phyloP scores from a whole-genome alignment of 2,888 invertebrate species.

The Ophion obscuratus region DNA sequence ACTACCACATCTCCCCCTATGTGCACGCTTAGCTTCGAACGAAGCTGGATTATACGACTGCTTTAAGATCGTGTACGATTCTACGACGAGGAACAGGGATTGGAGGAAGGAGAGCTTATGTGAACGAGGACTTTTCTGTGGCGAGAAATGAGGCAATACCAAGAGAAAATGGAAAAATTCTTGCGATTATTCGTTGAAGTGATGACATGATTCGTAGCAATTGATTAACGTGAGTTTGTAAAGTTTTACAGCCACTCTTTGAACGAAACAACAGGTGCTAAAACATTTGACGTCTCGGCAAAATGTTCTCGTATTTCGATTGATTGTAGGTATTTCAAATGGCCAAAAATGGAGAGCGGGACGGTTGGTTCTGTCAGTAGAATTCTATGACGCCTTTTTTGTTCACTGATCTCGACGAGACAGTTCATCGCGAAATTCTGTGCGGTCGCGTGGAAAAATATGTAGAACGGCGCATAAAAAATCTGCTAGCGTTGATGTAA shows the following conservation, averaged over 20 bases:
- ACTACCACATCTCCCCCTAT: neutral
- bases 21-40: neutral
- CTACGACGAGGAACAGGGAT: neutral
- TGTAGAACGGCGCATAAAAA: neutral
- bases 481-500: neutral
- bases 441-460: neutral
- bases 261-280: too few species aligned
- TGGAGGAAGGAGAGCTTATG: neutral
- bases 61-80: slow-evolving; percentile 8
- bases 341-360: neutral
- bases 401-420: neutral
- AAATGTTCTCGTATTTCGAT: neutral
- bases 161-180: neutral
- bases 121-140: neutral
- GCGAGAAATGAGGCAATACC: neutral
- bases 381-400: neutral
- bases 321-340: neutral
- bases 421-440: neutral
- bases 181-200: neutral
- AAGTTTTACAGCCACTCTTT: neutral
- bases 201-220: neutral
- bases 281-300: neutral
- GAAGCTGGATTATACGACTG: slow-evolving; percentile 23
- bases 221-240: neutral
- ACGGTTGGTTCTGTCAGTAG: neutral